Percentiles rank a stretch among this genome's conserved stretches.
Evolutionary conservation across 2,888 invertebrate species (phyloP).

Genomic region (Hyppa rectilinea): DNA sequence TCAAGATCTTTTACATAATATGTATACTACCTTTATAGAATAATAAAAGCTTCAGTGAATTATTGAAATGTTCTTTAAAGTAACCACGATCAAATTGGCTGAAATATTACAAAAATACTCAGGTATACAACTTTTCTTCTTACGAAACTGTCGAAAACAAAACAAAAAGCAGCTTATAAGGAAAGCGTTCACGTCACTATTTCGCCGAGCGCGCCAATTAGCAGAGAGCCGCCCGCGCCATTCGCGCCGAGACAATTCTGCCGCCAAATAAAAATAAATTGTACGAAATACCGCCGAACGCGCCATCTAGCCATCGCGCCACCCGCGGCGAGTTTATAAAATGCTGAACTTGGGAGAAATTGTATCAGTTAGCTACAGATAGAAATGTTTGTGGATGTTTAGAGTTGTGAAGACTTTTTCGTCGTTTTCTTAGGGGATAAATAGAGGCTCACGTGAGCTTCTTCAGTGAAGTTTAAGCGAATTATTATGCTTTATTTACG

Average conservation of each 20-base stretch:
- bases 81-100: neutral
- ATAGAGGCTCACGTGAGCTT: neutral
- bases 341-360: constrained; percentile 54
- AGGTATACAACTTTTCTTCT: neutral
- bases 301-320: constrained; percentile 48
- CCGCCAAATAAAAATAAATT: constrained; percentile 79
- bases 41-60: neutral
- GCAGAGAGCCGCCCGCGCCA: constrained; percentile 66
- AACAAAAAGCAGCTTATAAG: neutral
- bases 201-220: constrained; percentile 71
- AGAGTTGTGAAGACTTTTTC: neutral
- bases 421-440: neutral
- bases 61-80: neutral
- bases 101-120: neutral
- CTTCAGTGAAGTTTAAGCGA: neutral
- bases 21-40: neutral
- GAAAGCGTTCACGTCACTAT: constrained; percentile 61
- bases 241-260: constrained; percentile 70
- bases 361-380: constrained; percentile 22
- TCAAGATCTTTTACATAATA: neutral
- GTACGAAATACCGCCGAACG: constrained; percentile 71
- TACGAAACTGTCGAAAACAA: neutral
- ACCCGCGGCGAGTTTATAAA: constrained; percentile 53
- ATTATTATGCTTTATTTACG: neutral
- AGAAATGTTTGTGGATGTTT: constrained; percentile 22